A percentile compares a stretch with the other conserved stretches of the same genome.
Conservation (phyloP, 2,797 vertebrate species). For the Sternarchorhynchus goeldii region DNA sequence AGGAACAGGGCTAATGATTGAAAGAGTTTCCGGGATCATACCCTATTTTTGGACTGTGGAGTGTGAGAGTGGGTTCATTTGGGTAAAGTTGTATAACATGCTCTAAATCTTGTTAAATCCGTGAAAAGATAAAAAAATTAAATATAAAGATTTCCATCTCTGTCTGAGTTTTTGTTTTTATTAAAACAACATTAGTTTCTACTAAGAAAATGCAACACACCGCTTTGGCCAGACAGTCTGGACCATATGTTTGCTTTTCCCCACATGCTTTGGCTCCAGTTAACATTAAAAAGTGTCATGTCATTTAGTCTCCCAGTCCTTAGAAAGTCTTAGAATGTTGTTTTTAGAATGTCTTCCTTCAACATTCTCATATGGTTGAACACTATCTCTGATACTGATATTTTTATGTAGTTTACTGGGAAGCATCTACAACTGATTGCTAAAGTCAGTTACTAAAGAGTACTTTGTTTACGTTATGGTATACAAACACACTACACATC, state of each 20-base stretch:
- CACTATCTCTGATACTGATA: not conserved
- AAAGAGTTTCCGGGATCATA: conserved; percentile 59
- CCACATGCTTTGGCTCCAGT: conserved; percentile 20
- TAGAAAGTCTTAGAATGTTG: not conserved
- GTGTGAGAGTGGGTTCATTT: conserved; percentile 37
- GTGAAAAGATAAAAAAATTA: not conserved
- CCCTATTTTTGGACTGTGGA: conserved; percentile 54
- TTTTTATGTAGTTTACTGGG: conserved; percentile 12
- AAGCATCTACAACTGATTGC: not conserved
- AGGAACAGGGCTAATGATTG: conserved; percentile 66
- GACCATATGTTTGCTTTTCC: conserved; percentile 29
- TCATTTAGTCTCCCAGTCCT: not conserved
- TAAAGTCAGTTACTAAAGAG: conserved; percentile 34
- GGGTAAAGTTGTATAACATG: conserved; percentile 4
- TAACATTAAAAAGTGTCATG: not conserved
- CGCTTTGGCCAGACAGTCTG: conserved; percentile 9
- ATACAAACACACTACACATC: conserved; percentile 9
- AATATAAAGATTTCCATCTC: not conserved
- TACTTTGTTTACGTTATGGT: conserved; percentile 15
- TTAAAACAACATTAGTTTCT: conserved; percentile 32
- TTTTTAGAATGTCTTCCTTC: not conserved
- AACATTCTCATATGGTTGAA: not conserved
- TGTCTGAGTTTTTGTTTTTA: conserved; percentile 3
- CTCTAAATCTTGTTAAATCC: not conserved
- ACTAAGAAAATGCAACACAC: conserved; percentile 31